These are phyloP conservation scores for Orchestes rusci DNA, from an alignment of 2,888 invertebrate genomes.

Conservation along the genomic window DNA sequence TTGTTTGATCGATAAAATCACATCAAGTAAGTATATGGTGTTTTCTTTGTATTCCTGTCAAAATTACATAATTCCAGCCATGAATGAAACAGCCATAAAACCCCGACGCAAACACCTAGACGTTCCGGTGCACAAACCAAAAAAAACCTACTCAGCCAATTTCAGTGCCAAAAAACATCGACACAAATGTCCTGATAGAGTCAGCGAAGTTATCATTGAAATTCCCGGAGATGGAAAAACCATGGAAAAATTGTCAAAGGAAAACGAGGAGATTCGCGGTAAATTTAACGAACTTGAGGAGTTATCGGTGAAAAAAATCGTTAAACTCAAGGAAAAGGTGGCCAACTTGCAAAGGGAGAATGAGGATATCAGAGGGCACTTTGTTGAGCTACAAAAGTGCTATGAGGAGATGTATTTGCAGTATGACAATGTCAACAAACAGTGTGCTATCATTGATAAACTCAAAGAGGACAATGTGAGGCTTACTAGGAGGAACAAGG, in stretches of 20 bases:
- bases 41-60: too few species aligned
- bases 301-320: slow-evolving; percentile 52
- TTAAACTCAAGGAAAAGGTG: slow-evolving; percentile 56
- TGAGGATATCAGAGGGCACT: slow-evolving; percentile 41
- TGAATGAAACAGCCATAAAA: slow-evolving; percentile 26
- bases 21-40: too few species aligned
- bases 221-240: slow-evolving; percentile 28
- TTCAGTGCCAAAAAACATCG: slow-evolving; percentile 32
- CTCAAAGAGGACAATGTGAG: slow-evolving; percentile 47
- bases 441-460: slow-evolving; percentile 45
- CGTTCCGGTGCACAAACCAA: slow-evolving; percentile 36
- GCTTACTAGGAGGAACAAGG: slow-evolving; percentile 50
- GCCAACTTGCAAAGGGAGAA: slow-evolving; percentile 55
- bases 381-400: slow-evolving; percentile 44
- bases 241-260: slow-evolving; percentile 47
- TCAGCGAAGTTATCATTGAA: slow-evolving; percentile 30
- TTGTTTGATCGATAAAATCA: slow-evolving; percentile 25
- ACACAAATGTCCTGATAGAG: slow-evolving; percentile 16
- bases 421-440: slow-evolving; percentile 42
- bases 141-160: slow-evolving; percentile 36
- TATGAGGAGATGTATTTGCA: slow-evolving; percentile 50
- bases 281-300: slow-evolving; percentile 47
- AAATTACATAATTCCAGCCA: not conserved
- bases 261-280: slow-evolving; percentile 48
- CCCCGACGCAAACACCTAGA: slow-evolving; percentile 33